Percentiles rank a stretch among this genome's conserved stretches.
Conservation (phyloP, 2,113 vertebrate species). For the Lethenteron reissneri region DNA sequence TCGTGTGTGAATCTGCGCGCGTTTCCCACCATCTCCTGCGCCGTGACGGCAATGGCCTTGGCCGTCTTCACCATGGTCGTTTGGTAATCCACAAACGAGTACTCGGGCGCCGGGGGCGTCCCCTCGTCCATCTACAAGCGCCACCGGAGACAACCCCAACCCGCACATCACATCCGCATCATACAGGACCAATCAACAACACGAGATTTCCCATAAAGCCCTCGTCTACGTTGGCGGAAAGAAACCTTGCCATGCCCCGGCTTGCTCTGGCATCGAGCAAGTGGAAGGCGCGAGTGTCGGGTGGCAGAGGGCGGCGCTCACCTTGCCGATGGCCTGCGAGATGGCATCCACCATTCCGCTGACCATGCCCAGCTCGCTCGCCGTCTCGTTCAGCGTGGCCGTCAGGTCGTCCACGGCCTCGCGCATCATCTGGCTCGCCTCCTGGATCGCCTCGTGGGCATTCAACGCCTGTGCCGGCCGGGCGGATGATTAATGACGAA, state of each 20-base stretch:
- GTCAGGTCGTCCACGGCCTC: constrained; percentile 82
- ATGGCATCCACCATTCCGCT: constrained; percentile 92
- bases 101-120: constrained; percentile 48
- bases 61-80: constrained; percentile 95
- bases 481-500: not conserved
- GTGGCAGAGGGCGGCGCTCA: constrained; percentile 11
- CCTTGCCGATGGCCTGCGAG: constrained; percentile 71
- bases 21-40: constrained; percentile 73
- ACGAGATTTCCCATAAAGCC: too few relatives aligned
- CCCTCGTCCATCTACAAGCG: constrained; percentile 43
- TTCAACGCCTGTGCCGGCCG: constrained; percentile 43
- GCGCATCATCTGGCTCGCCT: constrained; percentile 93
- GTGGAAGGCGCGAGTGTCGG: not conserved
- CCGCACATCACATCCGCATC: not conserved
- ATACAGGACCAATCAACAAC: not conserved
- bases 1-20: not conserved
- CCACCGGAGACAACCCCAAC: not conserved
- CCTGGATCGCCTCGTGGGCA: constrained; percentile 78
- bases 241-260: not conserved
- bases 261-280: not conserved
- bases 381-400: constrained; percentile 56
- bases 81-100: constrained; percentile 93
- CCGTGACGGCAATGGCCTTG: constrained; percentile 83
- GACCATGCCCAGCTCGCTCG: constrained; percentile 67
- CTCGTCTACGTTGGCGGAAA: not conserved